These are phyloP conservation scores for Taenaris catops DNA, from an alignment of 2,888 invertebrate species.

Conservation along the genomic window DNA sequence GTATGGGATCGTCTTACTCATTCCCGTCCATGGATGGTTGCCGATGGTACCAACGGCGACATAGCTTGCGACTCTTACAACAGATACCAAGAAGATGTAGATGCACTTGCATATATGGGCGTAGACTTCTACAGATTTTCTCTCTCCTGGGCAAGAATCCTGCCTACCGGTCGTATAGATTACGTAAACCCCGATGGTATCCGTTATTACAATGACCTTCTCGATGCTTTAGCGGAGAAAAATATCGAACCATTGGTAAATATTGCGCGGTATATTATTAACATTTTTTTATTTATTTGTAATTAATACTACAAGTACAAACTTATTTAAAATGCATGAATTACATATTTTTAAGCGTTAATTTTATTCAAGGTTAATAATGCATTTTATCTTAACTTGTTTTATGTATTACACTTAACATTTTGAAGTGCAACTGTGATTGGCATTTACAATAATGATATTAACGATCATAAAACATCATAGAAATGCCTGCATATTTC, in stretches of 20 bases:
- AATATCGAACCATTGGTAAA: conserved; percentile 81
- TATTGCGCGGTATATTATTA: neutral
- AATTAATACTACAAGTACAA: too few relatives aligned
- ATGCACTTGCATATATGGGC: conserved; percentile 67
- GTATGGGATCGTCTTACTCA: conserved; percentile 80
- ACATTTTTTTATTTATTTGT: neutral
- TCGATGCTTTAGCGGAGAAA: conserved; percentile 80
- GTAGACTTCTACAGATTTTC: conserved; percentile 80
- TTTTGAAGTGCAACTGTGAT: too few relatives aligned
- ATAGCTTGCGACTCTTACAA: conserved; percentile 85
- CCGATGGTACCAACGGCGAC: conserved; percentile 82
- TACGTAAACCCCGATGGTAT: conserved; percentile 80
- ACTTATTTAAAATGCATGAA: too few relatives aligned
- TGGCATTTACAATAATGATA: too few relatives aligned
- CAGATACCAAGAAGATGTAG: conserved; percentile 81
- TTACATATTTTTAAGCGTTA: too few relatives aligned
- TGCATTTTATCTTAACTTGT: too few relatives aligned
- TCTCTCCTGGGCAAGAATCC: conserved; percentile 82
- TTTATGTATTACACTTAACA: too few relatives aligned
- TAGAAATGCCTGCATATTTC: too few relatives aligned
- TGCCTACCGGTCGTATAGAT: conserved; percentile 80
- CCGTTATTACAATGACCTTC: conserved; percentile 82
- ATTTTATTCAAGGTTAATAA: too few relatives aligned
- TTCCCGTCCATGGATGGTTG: conserved; percentile 79
- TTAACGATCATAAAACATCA: too few relatives aligned